phyloP scores from a whole-genome alignment of 2,888 invertebrate species.

The Lochmaea capreae region DNA sequence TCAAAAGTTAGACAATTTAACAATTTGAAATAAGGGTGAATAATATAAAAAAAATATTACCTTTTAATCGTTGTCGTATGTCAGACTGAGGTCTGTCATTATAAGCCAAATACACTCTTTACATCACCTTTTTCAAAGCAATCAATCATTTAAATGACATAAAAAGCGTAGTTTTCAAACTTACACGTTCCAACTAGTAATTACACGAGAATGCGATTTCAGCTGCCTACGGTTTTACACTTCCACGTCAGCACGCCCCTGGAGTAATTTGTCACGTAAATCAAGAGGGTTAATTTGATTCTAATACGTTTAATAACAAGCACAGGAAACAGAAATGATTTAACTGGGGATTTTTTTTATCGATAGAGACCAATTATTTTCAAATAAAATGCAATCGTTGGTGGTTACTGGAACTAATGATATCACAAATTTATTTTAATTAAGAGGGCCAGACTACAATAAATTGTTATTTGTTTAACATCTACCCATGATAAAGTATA shows the following conservation, averaged over 20 bases:
- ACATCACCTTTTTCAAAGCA: neutral
- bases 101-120: neutral
- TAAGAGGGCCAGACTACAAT: slow-evolving; percentile 32
- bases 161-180: neutral
- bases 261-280: slow-evolving; percentile 36
- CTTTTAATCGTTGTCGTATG: slow-evolving; percentile 4
- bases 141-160: neutral
- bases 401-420: slow-evolving; percentile 40
- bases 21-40: neutral
- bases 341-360: slow-evolving; percentile 50
- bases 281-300: slow-evolving; percentile 42
- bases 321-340: slow-evolving; percentile 53
- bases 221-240: neutral
- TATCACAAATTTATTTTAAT: slow-evolving; percentile 41
- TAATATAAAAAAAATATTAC: neutral
- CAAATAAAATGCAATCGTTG: slow-evolving; percentile 48
- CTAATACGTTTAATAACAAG: slow-evolving; percentile 39
- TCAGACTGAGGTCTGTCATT: slow-evolving; percentile 6
- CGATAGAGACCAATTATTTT: slow-evolving; percentile 51
- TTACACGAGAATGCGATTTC: neutral
- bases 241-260: slow-evolving; percentile 20
- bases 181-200: slow-evolving; percentile 3
- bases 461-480: slow-evolving; percentile 28
- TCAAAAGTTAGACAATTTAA: neutral
- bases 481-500: slow-evolving; percentile 8